Base-by-base conservation (phyloP, 2,888 invertebrate species). In the Patella depressa region DNA sequence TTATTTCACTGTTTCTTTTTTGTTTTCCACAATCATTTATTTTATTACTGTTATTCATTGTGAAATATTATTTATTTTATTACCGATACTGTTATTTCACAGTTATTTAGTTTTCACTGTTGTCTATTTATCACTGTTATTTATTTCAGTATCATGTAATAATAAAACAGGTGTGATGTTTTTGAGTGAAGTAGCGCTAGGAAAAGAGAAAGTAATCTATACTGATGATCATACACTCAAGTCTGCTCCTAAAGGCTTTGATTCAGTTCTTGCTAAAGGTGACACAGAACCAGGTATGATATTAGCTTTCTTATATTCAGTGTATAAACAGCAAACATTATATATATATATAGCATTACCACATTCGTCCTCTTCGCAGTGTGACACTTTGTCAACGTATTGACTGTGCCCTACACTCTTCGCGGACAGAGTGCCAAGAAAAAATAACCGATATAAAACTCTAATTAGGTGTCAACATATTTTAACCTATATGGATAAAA, bases 121-220 rank as follows among this genome's bases (percentile, higher is more conserved):
- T 55, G 24, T 24, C 45, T 12, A 14, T 29, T 70, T 70, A 45
- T 45, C 34, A 17, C 17, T 53, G 71, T 80, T 57, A 78, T 29
- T 75, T 45, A 34, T 85, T 86, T 53, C 86, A 91, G 91, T 91
- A 71, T 77, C 88, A 3, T 78, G 82, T 57, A 86, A 89, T 11
- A 84, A 86, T 29, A 85, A 87, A 7, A 87, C 81, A n/a, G 92
- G 92, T 34, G 90, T 93, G 55, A 92, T 92, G 92, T 93, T 92
- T 81, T 86, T 92, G 82, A 91, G 90, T 82, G 92, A 92, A 78
- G 92, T 92, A 7, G 92, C 88, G 0, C 85, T 92, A 15, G 92
- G 92, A 19, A 91, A 91, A 75, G 90, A 91, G 79, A 81, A 90
- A n/a, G 84, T 84, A 76, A 91, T 92, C 45, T 82, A 78, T 0